Evolutionary conservation across 2,888 invertebrate species (phyloP).

Genomic region (Rosalia funebris): DNA sequence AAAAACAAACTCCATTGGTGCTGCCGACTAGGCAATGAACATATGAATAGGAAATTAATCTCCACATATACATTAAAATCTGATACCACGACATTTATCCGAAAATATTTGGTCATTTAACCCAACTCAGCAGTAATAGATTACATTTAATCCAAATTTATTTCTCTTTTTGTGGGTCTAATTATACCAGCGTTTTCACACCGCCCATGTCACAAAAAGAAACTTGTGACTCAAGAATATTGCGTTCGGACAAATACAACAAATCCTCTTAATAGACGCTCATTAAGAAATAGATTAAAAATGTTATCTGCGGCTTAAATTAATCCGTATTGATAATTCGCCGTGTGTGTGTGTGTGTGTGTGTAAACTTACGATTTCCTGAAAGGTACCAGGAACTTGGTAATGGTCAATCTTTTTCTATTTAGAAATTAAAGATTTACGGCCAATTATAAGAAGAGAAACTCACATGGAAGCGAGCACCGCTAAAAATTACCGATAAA

Average conservation of each 20-base stretch:
- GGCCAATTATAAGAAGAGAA: too few species aligned
- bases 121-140: neutral
- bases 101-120: constrained; percentile 6
- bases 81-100: neutral
- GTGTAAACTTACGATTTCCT: too few species aligned
- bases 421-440: too few species aligned
- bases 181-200: neutral
- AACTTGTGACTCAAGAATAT: neutral
- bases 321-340: neutral
- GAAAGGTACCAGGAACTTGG: too few species aligned
- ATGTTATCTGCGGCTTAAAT: neutral
- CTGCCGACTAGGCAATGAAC: too few species aligned
- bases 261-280: constrained; percentile 4
- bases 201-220: neutral
- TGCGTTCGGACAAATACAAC: neutral
- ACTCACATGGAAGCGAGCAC: too few species aligned
- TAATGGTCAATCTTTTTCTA: too few species aligned
- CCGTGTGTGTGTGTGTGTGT: neutral
- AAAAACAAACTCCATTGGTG: too few species aligned
- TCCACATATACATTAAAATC: neutral
- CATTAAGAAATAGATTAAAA: neutral
- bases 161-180: neutral
- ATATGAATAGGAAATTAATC: neutral
- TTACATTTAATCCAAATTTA: constrained; percentile 1
- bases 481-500: too few species aligned